Percentiles rank a stretch among this genome's conserved stretches.
Evolutionary conservation across 2,888 invertebrate genomes (phyloP).

Genomic region (Drosophila mimica): DNA sequence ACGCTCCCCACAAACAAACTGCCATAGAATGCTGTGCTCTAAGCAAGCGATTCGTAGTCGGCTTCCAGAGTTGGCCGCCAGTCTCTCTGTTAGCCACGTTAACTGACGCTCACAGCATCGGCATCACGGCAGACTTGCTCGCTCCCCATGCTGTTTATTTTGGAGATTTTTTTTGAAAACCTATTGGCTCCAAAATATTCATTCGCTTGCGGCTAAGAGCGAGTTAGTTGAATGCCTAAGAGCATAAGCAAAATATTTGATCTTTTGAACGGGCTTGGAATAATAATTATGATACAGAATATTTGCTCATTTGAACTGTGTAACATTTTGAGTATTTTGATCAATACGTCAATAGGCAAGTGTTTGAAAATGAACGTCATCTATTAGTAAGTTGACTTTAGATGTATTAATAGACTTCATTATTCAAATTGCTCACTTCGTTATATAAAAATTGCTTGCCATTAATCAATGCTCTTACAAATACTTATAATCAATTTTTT

Average conservation of each 20-base stretch:
- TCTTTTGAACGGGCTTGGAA: conserved; percentile 21
- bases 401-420: neutral
- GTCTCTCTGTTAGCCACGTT: conserved; percentile 29
- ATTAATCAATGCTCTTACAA: neutral
- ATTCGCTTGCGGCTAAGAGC: conserved; percentile 28
- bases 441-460: neutral
- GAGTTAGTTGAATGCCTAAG: conserved; percentile 10
- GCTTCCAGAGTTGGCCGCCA: neutral
- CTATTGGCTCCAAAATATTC: conserved; percentile 3
- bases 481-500: neutral
- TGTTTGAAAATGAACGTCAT: neutral
- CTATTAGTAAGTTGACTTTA: neutral
- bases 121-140: conserved; percentile 11
- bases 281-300: conserved; percentile 8
- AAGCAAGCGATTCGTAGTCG: conserved; percentile 35
- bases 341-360: neutral
- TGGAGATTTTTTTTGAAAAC: conserved; percentile 24
- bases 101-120: conserved; percentile 39
- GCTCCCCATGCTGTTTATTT: conserved; percentile 24
- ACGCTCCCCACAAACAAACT: conserved; percentile 59
- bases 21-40: conserved; percentile 46
- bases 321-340: neutral
- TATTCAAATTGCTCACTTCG: neutral
- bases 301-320: conserved; percentile 28
- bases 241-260: conserved; percentile 53